Percentiles rank a stretch among this genome's conserved stretches.
Conservation (phyloP, 1,140 invertebrate species). For the Dendroctonus ponderosae region DNA sequence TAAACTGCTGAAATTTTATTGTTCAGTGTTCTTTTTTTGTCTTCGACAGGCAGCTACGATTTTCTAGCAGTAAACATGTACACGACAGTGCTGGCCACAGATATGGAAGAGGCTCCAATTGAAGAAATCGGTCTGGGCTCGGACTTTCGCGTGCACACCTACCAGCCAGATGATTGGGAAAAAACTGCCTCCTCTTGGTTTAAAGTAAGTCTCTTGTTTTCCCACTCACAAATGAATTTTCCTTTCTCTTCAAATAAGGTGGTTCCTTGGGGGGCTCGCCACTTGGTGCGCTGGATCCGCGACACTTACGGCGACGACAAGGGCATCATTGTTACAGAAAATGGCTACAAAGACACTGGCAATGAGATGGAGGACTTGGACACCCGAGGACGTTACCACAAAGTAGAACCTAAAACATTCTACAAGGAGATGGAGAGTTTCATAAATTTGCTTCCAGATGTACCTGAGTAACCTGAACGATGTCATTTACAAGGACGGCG, state of each 20-base stretch:
- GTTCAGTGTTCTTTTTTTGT: not conserved
- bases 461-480: slow-evolving; percentile 66
- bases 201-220: not conserved
- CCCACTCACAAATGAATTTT: not conserved
- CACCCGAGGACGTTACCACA: slow-evolving; percentile 34
- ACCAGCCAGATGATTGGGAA: slow-evolving; percentile 21
- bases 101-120: not conserved
- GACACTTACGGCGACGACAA: slow-evolving; percentile 59
- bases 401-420: slow-evolving; percentile 19
- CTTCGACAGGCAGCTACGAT: not conserved
- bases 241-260: slow-evolving; percentile 39
- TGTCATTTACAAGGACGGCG: slow-evolving; percentile 62
- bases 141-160: not conserved
- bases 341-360: slow-evolving; percentile 39
- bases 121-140: not conserved
- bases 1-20: no score
- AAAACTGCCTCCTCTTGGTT: slow-evolving; percentile 20
- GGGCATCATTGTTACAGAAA: slow-evolving; percentile 39
- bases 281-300: slow-evolving; percentile 63
- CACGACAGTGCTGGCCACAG: not conserved
- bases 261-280: slow-evolving; percentile 58
- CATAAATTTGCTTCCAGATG: not conserved
- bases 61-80: slow-evolving; percentile 12
- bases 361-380: slow-evolving; percentile 29
- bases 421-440: not conserved